phyloP scores from a whole-genome alignment of 2,113 vertebrate species.

The Perca flavescens region DNA sequence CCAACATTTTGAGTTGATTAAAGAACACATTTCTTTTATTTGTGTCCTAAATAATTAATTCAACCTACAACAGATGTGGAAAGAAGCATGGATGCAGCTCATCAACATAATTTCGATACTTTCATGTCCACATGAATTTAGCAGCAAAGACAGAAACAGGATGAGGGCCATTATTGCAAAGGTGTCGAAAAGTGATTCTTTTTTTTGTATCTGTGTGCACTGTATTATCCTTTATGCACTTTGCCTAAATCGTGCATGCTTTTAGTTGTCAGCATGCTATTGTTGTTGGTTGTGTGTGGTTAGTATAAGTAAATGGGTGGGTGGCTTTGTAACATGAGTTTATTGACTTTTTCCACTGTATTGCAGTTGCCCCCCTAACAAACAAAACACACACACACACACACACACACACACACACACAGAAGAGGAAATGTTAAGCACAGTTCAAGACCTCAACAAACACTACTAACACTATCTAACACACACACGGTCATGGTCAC shows the following conservation, averaged over 20 bases:
- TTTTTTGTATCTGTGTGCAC: background rate
- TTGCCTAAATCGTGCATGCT: background rate
- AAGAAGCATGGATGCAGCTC: background rate
- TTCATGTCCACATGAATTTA: background rate
- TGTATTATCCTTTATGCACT: background rate
- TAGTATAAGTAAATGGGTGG: conserved; percentile 1
- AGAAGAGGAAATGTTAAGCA: conserved; percentile 17
- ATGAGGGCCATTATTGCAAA: background rate
- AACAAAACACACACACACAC: background rate
- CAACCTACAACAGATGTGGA: conserved; percentile 36
- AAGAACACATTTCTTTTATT: background rate
- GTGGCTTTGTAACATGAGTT: conserved; percentile 9
- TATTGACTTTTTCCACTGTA: conserved; percentile 26
- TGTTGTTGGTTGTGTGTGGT: conserved; percentile 9
- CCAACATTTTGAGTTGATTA: conserved; percentile 6
- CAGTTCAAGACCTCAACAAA: conserved; percentile 37
- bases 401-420: background rate
- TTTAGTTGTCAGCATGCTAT: conserved; percentile 1
- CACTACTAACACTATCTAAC: background rate
- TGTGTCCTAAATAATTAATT: conserved; percentile 7
- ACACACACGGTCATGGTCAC: background rate
- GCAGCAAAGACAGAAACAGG: conserved; percentile 8
- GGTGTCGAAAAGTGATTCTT: background rate
- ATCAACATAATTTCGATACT: background rate
- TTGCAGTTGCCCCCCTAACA: background rate